phyloP scores from a whole-genome alignment of 2,797 vertebrate species.

The Lepus townsendii region DNA sequence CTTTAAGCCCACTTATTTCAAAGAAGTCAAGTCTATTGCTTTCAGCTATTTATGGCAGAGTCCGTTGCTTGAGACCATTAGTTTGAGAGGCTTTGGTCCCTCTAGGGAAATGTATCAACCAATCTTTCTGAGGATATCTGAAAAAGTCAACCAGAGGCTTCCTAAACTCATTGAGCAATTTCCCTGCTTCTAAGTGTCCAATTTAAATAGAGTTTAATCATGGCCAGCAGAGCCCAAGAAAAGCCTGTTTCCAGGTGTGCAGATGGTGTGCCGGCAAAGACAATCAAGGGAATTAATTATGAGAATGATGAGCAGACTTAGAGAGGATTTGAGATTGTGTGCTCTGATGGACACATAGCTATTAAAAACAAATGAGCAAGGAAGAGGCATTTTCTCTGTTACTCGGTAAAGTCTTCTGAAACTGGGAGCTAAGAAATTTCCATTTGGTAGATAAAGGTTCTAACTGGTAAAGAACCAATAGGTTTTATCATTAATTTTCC shows the following conservation, averaged over 20 bases:
- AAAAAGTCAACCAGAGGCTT: slow-evolving; percentile 74
- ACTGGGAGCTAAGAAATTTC: background rate
- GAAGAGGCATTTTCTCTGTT: background rate
- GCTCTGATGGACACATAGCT: slow-evolving; percentile 75
- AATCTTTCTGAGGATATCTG: slow-evolving; percentile 63
- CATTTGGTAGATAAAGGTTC: slow-evolving; percentile 18
- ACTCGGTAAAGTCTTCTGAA: background rate
- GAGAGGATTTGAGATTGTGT: slow-evolving; percentile 78
- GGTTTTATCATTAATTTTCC: background rate
- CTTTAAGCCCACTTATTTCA: background rate
- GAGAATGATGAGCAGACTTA: slow-evolving; percentile 81
- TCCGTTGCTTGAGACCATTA: background rate
- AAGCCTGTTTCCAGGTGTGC: slow-evolving; percentile 84
- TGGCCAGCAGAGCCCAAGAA: slow-evolving; percentile 81
- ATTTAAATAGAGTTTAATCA: slow-evolving; percentile 85
- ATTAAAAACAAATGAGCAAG: background rate
- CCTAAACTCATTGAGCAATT: slow-evolving; percentile 71
- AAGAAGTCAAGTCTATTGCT: background rate
- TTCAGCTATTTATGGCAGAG: background rate
- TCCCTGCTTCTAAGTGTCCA: slow-evolving; percentile 82
- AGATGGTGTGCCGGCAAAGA: slow-evolving; percentile 84
- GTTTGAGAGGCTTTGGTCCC: background rate
- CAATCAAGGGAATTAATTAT: slow-evolving; percentile 85
- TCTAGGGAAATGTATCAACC: background rate
- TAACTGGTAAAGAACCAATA: background rate